Percentiles rank a stretch among this genome's conserved stretches.
Evolutionary conservation across 2,888 invertebrate genomes (phyloP).

Genomic region (Bugula neritina): DNA sequence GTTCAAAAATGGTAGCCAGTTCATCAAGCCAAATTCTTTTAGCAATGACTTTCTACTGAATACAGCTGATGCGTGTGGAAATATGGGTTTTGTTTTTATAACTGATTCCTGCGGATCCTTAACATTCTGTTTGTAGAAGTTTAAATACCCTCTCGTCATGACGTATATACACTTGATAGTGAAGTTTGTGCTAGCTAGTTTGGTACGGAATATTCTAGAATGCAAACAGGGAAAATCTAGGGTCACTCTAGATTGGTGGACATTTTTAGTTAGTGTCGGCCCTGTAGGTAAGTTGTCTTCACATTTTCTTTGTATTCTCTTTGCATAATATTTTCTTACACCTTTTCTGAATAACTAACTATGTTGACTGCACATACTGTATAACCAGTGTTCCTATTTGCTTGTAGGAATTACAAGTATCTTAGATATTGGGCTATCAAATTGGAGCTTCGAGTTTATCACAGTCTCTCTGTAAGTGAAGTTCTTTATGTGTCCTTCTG

Average conservation of each 20-base stretch:
- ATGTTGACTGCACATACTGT: too few species aligned
- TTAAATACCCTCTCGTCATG: conserved; percentile 80
- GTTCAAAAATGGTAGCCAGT: too few species aligned
- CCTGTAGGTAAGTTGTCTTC: conserved; percentile 44
- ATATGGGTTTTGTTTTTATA: too few species aligned
- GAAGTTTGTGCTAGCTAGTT: conserved; percentile 74
- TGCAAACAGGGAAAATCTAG: conserved; percentile 53
- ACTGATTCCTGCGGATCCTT: too few species aligned
- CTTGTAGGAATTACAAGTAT: conserved; percentile 80
- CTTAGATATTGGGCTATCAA: conserved; percentile 93
- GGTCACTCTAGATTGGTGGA: conserved; percentile 67
- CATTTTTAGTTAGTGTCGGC: conserved; percentile 71
- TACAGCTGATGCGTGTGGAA: too few species aligned
- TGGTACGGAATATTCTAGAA: conserved; percentile 61
- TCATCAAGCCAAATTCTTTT: too few species aligned
- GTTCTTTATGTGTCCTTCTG: background rate
- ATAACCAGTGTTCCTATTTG: too few species aligned
- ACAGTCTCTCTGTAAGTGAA: conserved; percentile 75
- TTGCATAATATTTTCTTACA: too few species aligned
- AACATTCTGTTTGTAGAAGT: conserved; percentile 67
- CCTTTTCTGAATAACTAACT: too few species aligned
- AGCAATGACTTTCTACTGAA: too few species aligned
- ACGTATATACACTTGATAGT: conserved; percentile 82
- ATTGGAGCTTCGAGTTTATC: conserved; percentile 93
- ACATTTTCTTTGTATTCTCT: background rate